phyloP scores from a whole-genome alignment of 2,797 vertebrate species.

The Betta splendens region DNA sequence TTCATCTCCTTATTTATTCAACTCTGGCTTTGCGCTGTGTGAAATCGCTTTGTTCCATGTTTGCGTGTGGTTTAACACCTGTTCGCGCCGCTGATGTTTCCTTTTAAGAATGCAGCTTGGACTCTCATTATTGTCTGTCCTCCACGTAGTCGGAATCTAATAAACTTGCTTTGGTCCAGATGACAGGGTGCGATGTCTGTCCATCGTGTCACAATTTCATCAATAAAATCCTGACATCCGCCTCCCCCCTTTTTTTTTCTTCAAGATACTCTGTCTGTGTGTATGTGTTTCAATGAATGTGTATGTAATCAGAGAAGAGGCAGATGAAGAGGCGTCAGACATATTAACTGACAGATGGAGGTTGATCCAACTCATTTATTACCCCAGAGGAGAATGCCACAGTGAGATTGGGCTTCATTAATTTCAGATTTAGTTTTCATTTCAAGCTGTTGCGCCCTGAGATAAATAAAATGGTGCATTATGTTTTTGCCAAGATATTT shows the following conservation, averaged over 20 bases:
- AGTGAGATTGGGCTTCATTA: slow-evolving; percentile 99
- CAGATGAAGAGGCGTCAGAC: slow-evolving; percentile 96
- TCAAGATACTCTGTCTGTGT: slow-evolving; percentile 47
- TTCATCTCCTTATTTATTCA: slow-evolving; percentile 25
- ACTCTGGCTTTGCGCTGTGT: slow-evolving; percentile 15
- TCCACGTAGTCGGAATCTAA: slow-evolving; percentile 32
- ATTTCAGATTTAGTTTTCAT: slow-evolving; percentile 99
- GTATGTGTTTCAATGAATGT: slow-evolving; percentile 38
- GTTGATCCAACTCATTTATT: slow-evolving; percentile 99
- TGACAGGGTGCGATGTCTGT: slow-evolving; percentile 44
- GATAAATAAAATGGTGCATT: slow-evolving; percentile 99
- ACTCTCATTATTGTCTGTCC: slow-evolving; percentile 4
- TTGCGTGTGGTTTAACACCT: slow-evolving; percentile 33
- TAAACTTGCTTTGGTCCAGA: slow-evolving; percentile 39
- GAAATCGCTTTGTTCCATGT: slow-evolving; percentile 13
- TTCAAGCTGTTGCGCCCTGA: slow-evolving; percentile 99
- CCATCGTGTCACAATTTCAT: slow-evolving; percentile 51
- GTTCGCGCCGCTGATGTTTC: slow-evolving; percentile 23
- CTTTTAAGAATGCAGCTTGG: slow-evolving; percentile 14
- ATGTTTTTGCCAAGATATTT: slow-evolving; percentile 97
- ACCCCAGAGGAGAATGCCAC: slow-evolving; percentile 99
- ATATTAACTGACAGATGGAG: slow-evolving; percentile 99
- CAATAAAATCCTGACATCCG: slow-evolving; percentile 53
- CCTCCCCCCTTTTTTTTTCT: slow-evolving; percentile 48
- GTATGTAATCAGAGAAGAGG: slow-evolving; percentile 81